A percentile compares a stretch with the other conserved stretches of the same genome.
Conservation (phyloP, 2,113 vertebrate species). For the Lepisosteus osseus region DNA sequence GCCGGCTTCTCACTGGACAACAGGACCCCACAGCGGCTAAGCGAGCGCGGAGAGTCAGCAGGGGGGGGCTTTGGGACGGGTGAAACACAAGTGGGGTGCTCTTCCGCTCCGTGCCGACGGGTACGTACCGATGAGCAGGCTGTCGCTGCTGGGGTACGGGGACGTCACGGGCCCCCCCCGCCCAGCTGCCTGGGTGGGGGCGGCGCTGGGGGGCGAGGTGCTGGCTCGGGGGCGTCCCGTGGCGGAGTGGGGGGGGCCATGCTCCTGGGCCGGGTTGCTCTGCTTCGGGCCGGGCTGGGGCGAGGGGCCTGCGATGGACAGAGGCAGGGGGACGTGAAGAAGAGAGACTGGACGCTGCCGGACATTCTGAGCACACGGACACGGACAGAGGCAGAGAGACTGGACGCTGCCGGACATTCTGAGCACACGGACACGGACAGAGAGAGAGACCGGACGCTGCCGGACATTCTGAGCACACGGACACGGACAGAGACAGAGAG, state of each 20-base stretch:
- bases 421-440: no score
- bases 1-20: no score
- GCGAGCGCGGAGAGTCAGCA: neutral
- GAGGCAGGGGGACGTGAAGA: neutral
- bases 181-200: slow-evolving; percentile 18
- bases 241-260: slow-evolving; percentile 20
- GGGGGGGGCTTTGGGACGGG: neutral
- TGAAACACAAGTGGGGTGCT: no score
- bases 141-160: slow-evolving; percentile 49
- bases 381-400: neutral
- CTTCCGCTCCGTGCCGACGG: neutral
- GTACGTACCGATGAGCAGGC: slow-evolving; percentile 70
- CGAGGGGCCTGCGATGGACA: neutral
- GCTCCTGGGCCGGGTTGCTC: slow-evolving; percentile 1
- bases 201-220: slow-evolving; percentile 14
- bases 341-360: neutral
- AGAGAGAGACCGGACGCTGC: neutral
- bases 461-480: neutral
- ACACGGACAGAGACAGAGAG: neutral
- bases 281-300: slow-evolving; percentile 9
- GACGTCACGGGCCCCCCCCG: slow-evolving; percentile 59
- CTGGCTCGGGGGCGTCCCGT: slow-evolving; percentile 20
- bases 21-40: neutral
- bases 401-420: no score
- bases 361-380: neutral